Evolutionary conservation across 2,113 vertebrate species (phyloP).

Genomic region (Athene cunicularia): DNA sequence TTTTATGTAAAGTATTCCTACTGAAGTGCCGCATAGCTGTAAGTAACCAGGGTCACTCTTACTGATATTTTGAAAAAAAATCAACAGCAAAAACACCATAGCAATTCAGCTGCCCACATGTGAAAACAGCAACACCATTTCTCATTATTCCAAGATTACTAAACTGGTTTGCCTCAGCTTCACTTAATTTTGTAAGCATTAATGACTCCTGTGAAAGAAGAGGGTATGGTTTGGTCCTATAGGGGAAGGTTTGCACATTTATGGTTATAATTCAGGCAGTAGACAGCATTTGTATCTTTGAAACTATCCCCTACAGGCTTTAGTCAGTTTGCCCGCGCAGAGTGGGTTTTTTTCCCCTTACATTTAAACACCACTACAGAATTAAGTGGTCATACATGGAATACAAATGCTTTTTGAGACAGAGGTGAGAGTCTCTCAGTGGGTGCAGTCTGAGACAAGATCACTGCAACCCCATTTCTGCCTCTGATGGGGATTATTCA

Average conservation of each 20-base stretch:
- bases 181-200: not conserved
- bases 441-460: not conserved
- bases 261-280: not conserved
- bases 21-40: not conserved
- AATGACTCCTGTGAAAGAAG: not conserved
- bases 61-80: not conserved
- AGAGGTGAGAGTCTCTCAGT: not conserved
- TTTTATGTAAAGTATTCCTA: not conserved
- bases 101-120: not conserved
- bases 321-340: not conserved
- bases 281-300: not conserved
- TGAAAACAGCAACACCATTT: rapidly evolving
- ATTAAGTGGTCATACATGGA: not conserved
- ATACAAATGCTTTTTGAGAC: not conserved
- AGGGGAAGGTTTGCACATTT: not conserved
- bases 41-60: not conserved
- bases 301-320: not conserved
- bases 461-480: not conserved
- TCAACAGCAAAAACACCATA: not conserved
- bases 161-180: not conserved
- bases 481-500: not conserved
- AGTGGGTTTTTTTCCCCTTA: rapidly evolving
- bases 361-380: not conserved
- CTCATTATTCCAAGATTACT: not conserved
- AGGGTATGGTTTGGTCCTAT: not conserved